Base-by-base conservation (phyloP, 2,797 vertebrate genomes). In the Sciurus vulgaris region DNA sequence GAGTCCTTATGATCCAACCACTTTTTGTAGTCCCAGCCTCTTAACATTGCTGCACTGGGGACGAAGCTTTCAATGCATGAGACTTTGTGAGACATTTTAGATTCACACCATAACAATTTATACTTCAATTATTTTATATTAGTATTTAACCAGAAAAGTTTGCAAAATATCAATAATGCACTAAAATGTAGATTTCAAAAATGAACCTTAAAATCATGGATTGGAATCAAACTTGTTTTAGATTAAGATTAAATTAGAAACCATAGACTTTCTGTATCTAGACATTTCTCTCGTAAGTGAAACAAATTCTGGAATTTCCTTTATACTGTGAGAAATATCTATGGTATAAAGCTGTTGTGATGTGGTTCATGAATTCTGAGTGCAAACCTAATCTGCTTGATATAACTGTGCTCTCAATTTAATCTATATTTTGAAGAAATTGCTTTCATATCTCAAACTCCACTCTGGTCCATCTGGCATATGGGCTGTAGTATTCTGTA, bases 201-300 rank as follows among this genome's bases (percentile, higher is more conserved):
- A 61, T 26, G 1, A 65, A 22, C 3, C 44, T 72, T 76, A 51
- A 79, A 89, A 63, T 84, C 6, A 26, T 74, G 13, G 18, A 26
- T 28, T 87, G 6, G 81, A 95, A 54, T 69, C 38, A 61, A 67
- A 56, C 22, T 20, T 83, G 6, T 49, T 93, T 95, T 26, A 3
- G 3, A 78, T 91, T 41, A 93, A 10, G 7, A 78, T 6, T 88
- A 79, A 91, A 65, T 84, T 91, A 70, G 24, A 89, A 83, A 86
- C 3, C 7, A 94, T 3, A 91, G 26, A 73, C 4, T 72, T 63
- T 56, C 24, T 87, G 78, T 51, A 17, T 33, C 14, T 83, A 70
- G 18, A 35, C n/a, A 14, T 74, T 15, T 81, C n/a, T 84, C 10
- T 54, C 30, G 73, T 12, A 35, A 49, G 9, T 69, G 38, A 94